Base-by-base conservation (phyloP, 2,888 invertebrate genomes). In the Platerodrilus igneus region DNA sequence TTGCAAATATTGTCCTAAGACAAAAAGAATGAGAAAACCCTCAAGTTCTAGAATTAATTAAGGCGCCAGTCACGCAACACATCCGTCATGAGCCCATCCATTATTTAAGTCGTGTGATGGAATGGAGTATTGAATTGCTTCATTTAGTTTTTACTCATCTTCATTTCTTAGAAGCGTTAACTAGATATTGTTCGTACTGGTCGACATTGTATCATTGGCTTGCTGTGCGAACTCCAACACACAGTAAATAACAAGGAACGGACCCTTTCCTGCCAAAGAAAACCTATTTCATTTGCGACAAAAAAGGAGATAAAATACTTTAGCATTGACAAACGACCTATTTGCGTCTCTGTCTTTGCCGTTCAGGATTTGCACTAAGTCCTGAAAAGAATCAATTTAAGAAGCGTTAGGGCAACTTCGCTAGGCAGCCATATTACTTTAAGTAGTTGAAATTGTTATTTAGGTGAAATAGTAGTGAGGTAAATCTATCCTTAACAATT, bases 321-420 rank as follows among this genome's bases (percentile, higher is more conserved):
- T 43, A 46, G 39, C 52, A 49, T 52, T 55, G 53, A 55, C 53
- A 55, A 55, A 55, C 52, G 53, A 55, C 50, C 47, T 45, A 39
- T 41, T 39, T 45, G 44, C 43, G 42, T 50, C 49, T 50, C 45
- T 37, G 49, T 49, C 48, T 52, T 50, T 48, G n/a, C 47, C 32
- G 38, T 26, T 42, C 37, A 45, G 51, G 50, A 55, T 51, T 55
- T 55, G 41, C 50, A 45, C 41, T 51, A 51, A 52, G 52, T 44
- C 50, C 46, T 51, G 51, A 47, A 52, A 53, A 53, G 52, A 55
- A 55, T 55, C 55, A 55, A 55, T 55, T 55, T 52, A 47, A 31
- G 39, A 48, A 44, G 53, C 51, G 53, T 47, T 52, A 50, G 50
- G 49, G 47, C 50, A 47, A 43, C 50, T 51, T 46, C 43, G 45